Evolutionary conservation across 2,797 vertebrate genomes (phyloP).

Genomic region (Danio jaintianensis): DNA sequence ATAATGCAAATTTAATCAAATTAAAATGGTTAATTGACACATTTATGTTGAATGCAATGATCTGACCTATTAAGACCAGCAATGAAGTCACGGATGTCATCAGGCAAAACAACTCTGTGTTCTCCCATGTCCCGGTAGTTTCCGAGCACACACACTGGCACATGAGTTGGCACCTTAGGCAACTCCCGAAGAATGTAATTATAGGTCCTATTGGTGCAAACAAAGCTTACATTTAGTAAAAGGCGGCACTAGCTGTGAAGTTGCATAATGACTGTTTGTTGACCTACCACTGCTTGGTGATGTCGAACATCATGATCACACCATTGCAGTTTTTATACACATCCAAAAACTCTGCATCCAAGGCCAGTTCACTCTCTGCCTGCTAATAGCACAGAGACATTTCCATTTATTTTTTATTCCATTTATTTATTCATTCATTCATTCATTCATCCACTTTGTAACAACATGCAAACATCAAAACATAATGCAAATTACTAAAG

Average conservation of each 20-base stretch:
- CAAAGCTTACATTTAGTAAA: neutral
- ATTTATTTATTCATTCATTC: too few species aligned
- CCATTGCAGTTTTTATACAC: conserved; percentile 99
- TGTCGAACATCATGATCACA: conserved; percentile 99
- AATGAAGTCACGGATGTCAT: conserved; percentile 91
- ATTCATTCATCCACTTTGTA: too few species aligned
- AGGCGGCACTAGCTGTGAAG: neutral
- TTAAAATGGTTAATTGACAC: neutral
- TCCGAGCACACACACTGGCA: conserved; percentile 95
- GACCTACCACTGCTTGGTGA: conserved; percentile 97
- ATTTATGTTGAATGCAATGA: neutral
- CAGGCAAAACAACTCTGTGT: conserved; percentile 91
- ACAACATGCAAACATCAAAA: too few species aligned
- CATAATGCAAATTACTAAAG: too few species aligned
- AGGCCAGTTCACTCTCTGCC: conserved; percentile 91
- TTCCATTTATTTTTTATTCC: neutral
- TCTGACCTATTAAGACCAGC: conserved; percentile 88
- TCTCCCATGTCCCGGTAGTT: conserved; percentile 98
- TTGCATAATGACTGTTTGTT: neutral
- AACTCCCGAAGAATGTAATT: conserved; percentile 95
- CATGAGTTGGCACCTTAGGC: conserved; percentile 94
- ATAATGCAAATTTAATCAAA: neutral
- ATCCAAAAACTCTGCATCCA: conserved; percentile 97
- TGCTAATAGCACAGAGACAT: conserved; percentile 60
- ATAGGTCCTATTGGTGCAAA: conserved; percentile 85